Evolutionary conservation across 1,140 invertebrate genomes (phyloP).

Genomic region (Parasteatoda tepidariorum): DNA sequence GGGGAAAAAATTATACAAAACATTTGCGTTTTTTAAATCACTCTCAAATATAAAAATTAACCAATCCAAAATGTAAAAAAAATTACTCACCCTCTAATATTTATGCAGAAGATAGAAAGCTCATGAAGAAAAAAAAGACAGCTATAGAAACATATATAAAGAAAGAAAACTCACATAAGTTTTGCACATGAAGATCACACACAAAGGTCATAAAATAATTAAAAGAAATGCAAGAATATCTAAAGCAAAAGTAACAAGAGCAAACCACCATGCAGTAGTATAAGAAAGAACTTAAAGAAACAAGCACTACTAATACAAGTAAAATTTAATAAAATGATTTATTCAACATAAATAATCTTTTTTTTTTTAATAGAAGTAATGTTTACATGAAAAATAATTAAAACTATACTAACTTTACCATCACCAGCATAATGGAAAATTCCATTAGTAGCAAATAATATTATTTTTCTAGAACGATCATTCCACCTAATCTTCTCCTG

Average conservation of each 20-base stretch:
- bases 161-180: neutral
- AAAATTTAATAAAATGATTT: too few species aligned
- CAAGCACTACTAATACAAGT: neutral
- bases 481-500: constrained; percentile 64
- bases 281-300: neutral
- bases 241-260: neutral
- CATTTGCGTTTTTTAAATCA: too few species aligned
- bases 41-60: neutral
- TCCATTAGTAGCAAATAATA: constrained; percentile 66
- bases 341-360: too few species aligned
- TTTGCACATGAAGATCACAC: neutral
- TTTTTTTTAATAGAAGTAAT: too few species aligned
- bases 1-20: too few species aligned
- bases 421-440: constrained; percentile 66
- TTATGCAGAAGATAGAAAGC: constrained; percentile 43
- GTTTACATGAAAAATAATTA: neutral
- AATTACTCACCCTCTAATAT: constrained; percentile 21
- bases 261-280: neutral
- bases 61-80: constrained; percentile 2
- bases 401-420: constrained; percentile 66
- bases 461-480: constrained; percentile 62
- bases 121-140: constrained; percentile 44
- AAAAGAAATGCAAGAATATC: neutral
- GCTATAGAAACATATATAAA: constrained; percentile 44
- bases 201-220: neutral